A percentile compares a stretch with the other conserved stretches of the same genome.
phyloP scores from a whole-genome alignment of 2,888 invertebrate genomes.

The Heliconius cydno region DNA sequence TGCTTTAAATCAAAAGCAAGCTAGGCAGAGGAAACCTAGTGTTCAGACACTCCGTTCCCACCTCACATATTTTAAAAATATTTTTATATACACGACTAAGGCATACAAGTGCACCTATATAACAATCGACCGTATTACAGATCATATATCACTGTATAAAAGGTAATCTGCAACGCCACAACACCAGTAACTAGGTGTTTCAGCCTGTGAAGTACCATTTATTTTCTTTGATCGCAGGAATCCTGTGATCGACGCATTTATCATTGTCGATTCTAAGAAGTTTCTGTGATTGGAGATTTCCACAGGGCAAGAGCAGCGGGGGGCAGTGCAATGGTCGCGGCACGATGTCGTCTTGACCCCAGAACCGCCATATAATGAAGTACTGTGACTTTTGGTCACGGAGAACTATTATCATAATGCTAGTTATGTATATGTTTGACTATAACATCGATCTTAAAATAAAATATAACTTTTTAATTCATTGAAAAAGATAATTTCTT shows the following conservation, averaged over 20 bases:
- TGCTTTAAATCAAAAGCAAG: not conserved
- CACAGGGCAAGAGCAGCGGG: conserved; percentile 54
- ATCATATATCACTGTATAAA: conserved; percentile 39
- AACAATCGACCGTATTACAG: conserved; percentile 35
- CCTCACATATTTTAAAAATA: not conserved
- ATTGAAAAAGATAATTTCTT: not conserved
- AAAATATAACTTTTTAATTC: not conserved
- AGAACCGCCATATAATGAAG: conserved; percentile 58
- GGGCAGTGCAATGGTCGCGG: conserved; percentile 60
- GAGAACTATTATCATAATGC: conserved; percentile 65
- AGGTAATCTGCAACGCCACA: conserved; percentile 33
- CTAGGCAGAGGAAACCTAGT: too few relatives aligned
- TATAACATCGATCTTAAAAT: not conserved
- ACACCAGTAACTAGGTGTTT: conserved; percentile 48
- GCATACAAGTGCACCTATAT: not conserved
- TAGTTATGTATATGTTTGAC: conserved; percentile 2
- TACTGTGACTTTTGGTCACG: conserved; percentile 66
- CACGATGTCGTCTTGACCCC: conserved; percentile 72
- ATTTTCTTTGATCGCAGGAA: conserved; percentile 34
- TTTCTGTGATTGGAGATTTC: conserved; percentile 41
- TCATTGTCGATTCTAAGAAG: conserved; percentile 41
- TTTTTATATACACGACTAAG: not conserved
- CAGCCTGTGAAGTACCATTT: conserved; percentile 50
- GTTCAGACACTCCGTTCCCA: too few relatives aligned
- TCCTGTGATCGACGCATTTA: conserved; percentile 46